phyloP scores from a whole-genome alignment of 1,140 invertebrate species.

The Dolichoris vasculosae region DNA sequence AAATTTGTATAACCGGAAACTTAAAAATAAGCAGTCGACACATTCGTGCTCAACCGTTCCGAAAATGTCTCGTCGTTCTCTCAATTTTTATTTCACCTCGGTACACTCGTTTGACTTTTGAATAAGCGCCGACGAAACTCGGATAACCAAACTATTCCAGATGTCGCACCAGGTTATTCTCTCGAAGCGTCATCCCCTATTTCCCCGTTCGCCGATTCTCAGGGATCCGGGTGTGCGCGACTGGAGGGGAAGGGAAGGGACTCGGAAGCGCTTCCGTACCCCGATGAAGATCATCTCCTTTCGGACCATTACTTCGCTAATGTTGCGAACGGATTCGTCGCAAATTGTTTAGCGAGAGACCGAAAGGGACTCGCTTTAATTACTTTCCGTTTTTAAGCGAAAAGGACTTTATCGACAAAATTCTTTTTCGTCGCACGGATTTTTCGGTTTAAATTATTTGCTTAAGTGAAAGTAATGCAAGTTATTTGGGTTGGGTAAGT shows the following conservation, averaged over 20 bases:
- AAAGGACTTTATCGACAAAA: too few species aligned
- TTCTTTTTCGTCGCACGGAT: too few species aligned
- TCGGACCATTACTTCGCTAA: conserved; percentile 8
- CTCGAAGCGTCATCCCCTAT: not conserved
- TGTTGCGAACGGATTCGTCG: not conserved
- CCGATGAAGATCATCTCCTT: not conserved
- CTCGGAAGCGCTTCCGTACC: not conserved
- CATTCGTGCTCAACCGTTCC: too few species aligned
- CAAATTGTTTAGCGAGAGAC: not conserved
- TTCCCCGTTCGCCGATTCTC: not conserved
- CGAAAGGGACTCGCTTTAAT: not conserved
- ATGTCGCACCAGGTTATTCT: not conserved
- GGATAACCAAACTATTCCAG: not conserved
- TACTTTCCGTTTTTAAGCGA: not conserved
- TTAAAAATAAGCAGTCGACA: too few species aligned
- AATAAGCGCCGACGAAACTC: not conserved
- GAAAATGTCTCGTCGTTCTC: too few species aligned
- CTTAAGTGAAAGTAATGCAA: too few species aligned
- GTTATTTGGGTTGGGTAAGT: too few species aligned
- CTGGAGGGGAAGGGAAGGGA: too few species aligned
- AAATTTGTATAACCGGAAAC: too few species aligned
- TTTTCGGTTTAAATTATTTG: too few species aligned
- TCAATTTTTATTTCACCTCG: too few species aligned
- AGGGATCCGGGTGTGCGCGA: not conserved
- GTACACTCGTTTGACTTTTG: not conserved